phyloP scores from a whole-genome alignment of 1,140 invertebrate genomes.

The Ridgeia piscesae region DNA sequence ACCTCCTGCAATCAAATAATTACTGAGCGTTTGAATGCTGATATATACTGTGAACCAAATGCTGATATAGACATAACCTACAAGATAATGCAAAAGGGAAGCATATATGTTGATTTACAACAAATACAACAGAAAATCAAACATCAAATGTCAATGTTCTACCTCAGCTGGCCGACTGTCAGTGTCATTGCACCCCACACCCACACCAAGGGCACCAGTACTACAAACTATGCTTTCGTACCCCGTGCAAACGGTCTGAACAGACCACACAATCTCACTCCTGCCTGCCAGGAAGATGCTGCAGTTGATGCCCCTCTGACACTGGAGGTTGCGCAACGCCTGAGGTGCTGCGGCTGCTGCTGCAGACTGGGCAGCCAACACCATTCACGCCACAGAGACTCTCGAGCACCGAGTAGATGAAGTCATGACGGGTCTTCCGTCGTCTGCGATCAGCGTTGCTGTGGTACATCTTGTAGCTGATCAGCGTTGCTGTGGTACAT shows the following conservation, averaged over 20 bases:
- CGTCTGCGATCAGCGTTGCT: not conserved
- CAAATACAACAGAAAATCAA: not conserved
- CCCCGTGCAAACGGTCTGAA: not conserved
- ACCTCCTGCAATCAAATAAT: not conserved
- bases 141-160: too few species aligned
- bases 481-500: too few species aligned
- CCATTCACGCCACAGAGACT: not conserved
- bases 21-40: not conserved
- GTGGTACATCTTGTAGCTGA: too few species aligned
- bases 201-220: not conserved
- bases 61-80: not conserved
- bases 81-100: not conserved
- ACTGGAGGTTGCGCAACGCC: not conserved
- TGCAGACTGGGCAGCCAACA: not conserved
- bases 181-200: not conserved
- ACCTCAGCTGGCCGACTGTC: too few species aligned
- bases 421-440: not conserved
- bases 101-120: not conserved
- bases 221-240: not conserved
- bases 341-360: too few species aligned
- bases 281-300: not conserved
- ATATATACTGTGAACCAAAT: not conserved
- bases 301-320: not conserved
- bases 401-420: not conserved
- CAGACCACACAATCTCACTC: not conserved